phyloP scores from a whole-genome alignment of 1,140 invertebrate genomes.

The Drosophila biarmipes region DNA sequence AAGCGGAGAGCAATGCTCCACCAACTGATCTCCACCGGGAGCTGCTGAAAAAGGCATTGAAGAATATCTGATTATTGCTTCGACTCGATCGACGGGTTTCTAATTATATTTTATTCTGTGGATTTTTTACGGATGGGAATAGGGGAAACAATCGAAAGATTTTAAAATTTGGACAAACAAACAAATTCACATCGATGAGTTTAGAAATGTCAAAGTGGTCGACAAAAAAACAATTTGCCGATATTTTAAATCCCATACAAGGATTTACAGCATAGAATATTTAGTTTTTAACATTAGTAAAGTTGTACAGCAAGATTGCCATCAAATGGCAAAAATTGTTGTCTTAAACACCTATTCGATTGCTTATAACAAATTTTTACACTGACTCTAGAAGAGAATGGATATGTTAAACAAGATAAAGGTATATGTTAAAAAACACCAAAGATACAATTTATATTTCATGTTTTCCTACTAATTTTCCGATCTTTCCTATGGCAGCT shows the following conservation, averaged over 20 bases:
- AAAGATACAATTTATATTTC: too few relatives aligned
- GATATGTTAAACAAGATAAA: too few relatives aligned
- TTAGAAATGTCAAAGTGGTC: conserved; percentile 12
- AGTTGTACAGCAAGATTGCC: too few relatives aligned
- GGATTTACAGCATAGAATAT: too few relatives aligned
- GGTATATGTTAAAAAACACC: too few relatives aligned
- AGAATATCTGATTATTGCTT: conserved; percentile 20
- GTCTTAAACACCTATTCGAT: too few relatives aligned
- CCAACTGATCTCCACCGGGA: conserved; percentile 62
- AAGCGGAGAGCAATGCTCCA: conserved; percentile 63
- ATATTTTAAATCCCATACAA: background rate
- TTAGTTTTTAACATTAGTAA: too few relatives aligned
- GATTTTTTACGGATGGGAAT: conserved; percentile 19
- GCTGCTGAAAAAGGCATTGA: conserved; percentile 70
- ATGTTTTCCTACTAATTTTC: too few relatives aligned
- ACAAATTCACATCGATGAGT: conserved; percentile 10
- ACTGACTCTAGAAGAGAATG: too few relatives aligned
- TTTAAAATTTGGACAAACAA: conserved; percentile 35
- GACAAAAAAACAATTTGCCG: background rate
- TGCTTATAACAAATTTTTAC: too few relatives aligned
- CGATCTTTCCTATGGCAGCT: too few relatives aligned
- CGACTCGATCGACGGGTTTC: background rate
- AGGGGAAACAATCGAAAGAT: conserved; percentile 5
- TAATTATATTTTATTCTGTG: conserved; percentile 4
- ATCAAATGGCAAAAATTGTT: too few relatives aligned